Conservation (phyloP, 2,797 vertebrate genomes). For the Chromis chromis region DNA sequence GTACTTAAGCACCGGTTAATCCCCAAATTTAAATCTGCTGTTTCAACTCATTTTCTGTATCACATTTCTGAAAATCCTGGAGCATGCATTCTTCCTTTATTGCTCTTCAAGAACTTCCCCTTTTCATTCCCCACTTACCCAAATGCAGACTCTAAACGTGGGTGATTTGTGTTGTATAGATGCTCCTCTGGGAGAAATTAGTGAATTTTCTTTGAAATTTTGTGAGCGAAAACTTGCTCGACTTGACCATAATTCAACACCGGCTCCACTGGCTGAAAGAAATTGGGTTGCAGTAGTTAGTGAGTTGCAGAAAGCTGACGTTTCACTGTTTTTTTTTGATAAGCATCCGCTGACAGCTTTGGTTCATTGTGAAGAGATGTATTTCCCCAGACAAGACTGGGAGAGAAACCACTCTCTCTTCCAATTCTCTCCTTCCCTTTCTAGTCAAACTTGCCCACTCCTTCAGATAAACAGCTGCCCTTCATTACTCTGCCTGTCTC, state of each 20-base stretch:
- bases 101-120: no score
- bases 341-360: conserved; percentile 74
- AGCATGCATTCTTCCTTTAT: no score
- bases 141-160: not conserved
- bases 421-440: conserved; percentile 34
- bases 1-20: conserved; percentile 6
- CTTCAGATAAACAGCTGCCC: conserved; percentile 42
- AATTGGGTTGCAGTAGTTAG: conserved; percentile 31
- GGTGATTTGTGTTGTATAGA: no score
- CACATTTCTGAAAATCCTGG: no score
- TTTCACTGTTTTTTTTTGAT: conserved; percentile 60
- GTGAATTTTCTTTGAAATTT: no score
- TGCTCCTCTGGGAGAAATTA: no score
- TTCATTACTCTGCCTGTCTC: conserved; percentile 44
- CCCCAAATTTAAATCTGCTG: not conserved
- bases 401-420: conserved; percentile 41
- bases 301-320: conserved; percentile 57
- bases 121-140: not conserved
- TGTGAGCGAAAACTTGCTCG: conserved; percentile 26
- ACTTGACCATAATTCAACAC: conserved; percentile 42
- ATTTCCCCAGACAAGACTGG: conserved; percentile 59
- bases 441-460: conserved; percentile 26
- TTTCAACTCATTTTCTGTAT: no score
- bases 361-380: conserved; percentile 66
- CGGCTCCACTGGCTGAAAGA: conserved; percentile 31